Base-by-base conservation (phyloP, 2,113 vertebrate species). In the Podarcis raffonei region DNA sequence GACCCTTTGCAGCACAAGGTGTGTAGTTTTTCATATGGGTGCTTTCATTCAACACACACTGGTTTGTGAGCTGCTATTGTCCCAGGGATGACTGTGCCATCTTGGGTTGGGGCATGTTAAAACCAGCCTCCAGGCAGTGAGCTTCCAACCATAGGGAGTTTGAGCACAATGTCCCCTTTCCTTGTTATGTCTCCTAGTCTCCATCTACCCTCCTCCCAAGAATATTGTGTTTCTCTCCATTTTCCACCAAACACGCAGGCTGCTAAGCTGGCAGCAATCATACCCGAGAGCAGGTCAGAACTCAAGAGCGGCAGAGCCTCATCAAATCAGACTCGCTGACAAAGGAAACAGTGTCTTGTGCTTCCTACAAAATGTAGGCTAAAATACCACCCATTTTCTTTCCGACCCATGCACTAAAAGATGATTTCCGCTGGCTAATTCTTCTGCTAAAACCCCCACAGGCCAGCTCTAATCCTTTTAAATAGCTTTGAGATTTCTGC, bases 401-500 rank as follows among this genome's bases (percentile, higher is more conserved):
- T 42, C 23, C 72, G 57, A 90, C 77, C 89, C 81, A 12, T 1
- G 66, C 2, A 0, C 37, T 42, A 7, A 53, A 84, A 88, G 94
- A 92, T 69, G 0, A 12, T 83, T 90, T 80, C 68, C 42, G 75
- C 25, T 20, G n/a, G 35, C 87, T 92, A 92, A 94, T 90, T 93
- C 93, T 27, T 65, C 77, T 85, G 87, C 62, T 53, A 74, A 89
- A 66, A 93, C 87, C 30, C 90, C 89, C 87, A 88, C 84, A 89
- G 88, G 87, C 39, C 57, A 42, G 23, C 27, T 86, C 91, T 92
- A 94, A 95, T 91, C 87, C 88, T 91, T 95, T 91, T 92, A 95
- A 94, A 93, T 87, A 85, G 89, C 83, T 85, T 53, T 39, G 66
- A 82, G 90, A 95, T 94, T 95, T 95, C 92, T 92, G 87, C 90